A percentile compares a stretch with the other conserved stretches of the same genome.
These are phyloP conservation scores for Chrysomallon squamiferum DNA, from an alignment of 1,140 invertebrate genomes.

Conservation along the genomic window DNA sequence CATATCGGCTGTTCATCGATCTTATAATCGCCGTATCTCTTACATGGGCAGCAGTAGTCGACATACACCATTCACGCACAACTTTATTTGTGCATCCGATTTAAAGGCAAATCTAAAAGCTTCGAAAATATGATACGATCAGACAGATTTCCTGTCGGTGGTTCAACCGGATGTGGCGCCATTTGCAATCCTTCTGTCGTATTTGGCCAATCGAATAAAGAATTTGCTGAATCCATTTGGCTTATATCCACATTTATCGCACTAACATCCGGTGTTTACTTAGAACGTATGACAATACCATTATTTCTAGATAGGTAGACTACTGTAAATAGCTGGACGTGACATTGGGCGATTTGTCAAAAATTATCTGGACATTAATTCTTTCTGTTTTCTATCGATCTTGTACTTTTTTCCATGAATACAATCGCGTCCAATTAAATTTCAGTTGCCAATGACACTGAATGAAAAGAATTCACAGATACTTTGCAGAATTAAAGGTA, in stretches of 20 bases:
- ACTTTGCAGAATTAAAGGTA: not conserved
- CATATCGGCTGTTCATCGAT: not conserved
- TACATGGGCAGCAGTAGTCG: not conserved
- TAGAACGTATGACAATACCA: not conserved
- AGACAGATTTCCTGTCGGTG: not conserved
- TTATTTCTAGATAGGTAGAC: constrained; percentile 8
- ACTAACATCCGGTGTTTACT: constrained; percentile 1
- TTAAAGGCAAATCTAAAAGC: constrained; percentile 3
- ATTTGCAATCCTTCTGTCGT: constrained; percentile 6
- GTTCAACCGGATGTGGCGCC: constrained; percentile 5
- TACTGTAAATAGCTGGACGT: constrained; percentile 1
- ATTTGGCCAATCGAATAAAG: constrained; percentile 1
- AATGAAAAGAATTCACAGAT: not conserved
- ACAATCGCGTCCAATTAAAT: constrained; percentile 4
- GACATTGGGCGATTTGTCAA: not conserved
- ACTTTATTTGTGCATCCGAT: constrained; percentile 1
- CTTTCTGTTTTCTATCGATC: not conserved
- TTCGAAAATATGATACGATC: constrained; percentile 9
- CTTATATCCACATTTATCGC: constrained; percentile 9
- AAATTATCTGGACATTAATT: constrained; percentile 3
- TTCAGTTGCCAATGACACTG: not conserved
- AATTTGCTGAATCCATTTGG: constrained; percentile 7
- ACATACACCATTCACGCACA: not conserved
- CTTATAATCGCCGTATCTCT: constrained; percentile 3
- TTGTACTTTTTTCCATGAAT: not conserved